These are phyloP conservation scores for Pammene aurita DNA, from an alignment of 2,888 invertebrate species.

Conservation along the genomic window DNA sequence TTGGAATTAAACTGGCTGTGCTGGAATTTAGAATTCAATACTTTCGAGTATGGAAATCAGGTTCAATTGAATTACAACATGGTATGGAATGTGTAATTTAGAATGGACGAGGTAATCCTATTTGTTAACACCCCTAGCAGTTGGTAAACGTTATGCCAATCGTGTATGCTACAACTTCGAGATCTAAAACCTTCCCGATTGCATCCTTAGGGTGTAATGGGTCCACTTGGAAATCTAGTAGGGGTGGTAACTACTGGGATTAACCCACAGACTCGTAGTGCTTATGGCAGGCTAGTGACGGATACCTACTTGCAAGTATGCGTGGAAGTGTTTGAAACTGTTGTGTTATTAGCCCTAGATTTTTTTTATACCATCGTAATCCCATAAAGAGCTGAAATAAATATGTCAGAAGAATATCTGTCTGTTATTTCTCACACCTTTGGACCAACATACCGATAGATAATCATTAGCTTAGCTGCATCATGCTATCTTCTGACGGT, in stretches of 20 bases:
- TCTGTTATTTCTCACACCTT: conserved; percentile 4
- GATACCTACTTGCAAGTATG: conserved; percentile 53
- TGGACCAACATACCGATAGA: not conserved
- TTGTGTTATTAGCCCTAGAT: conserved; percentile 66
- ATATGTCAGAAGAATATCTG: conserved; percentile 59
- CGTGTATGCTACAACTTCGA: too few relatives aligned
- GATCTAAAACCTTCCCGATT: too few relatives aligned
- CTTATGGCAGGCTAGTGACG: conserved; percentile 14
- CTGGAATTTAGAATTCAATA: conserved; percentile 52
- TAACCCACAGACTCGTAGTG: not conserved
- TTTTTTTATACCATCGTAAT: conserved; percentile 73
- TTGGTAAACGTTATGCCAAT: too few relatives aligned
- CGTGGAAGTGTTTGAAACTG: conserved; percentile 63
- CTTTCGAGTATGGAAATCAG: conserved; percentile 27
- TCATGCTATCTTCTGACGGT: not conserved
- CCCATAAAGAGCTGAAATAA: conserved; percentile 72
- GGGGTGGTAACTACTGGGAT: not conserved
- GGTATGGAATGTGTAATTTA: conserved; percentile 10
- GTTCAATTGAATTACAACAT: conserved; percentile 23
- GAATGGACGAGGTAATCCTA: not conserved
- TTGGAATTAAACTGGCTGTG: conserved; percentile 73
- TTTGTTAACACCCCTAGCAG: not conserved
- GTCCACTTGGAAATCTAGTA: not conserved
- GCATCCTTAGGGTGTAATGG: too few relatives aligned
- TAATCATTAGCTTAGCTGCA: not conserved